Percentiles rank a stretch among this genome's conserved stretches.
These are phyloP conservation scores for Trichomycterus rosablanca DNA, from an alignment of 2,113 vertebrate genomes.

Conservation along the genomic window DNA sequence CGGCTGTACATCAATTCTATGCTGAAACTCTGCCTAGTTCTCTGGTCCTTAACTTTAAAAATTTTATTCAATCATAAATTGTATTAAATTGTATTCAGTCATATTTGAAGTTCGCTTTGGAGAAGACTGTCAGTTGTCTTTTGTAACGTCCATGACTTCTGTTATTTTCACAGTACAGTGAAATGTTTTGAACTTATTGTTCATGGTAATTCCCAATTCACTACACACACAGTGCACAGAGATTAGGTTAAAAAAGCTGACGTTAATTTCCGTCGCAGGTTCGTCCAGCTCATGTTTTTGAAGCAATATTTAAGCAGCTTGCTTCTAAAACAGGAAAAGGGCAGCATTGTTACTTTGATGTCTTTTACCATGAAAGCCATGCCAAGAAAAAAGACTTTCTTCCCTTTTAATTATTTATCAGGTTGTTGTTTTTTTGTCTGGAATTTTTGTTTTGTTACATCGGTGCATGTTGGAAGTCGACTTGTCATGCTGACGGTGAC, in stretches of 20 bases:
- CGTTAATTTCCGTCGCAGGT: not conserved
- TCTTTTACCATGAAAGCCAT: not conserved
- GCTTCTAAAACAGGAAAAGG: not conserved
- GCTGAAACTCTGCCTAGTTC: too few relatives aligned
- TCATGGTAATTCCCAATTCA: too few relatives aligned
- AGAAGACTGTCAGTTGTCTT: too few relatives aligned
- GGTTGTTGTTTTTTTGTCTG: not conserved
- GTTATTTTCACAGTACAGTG: too few relatives aligned
- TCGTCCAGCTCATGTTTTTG: not conserved
- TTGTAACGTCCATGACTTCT: too few relatives aligned
- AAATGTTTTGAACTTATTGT: too few relatives aligned
- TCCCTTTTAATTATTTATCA: not conserved
- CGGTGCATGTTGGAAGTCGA: not conserved
- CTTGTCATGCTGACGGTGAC: not conserved
- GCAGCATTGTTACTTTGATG: constrained; percentile 13
- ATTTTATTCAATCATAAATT: too few relatives aligned
- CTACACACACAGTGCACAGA: not conserved
- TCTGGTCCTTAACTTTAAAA: too few relatives aligned
- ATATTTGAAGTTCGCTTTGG: too few relatives aligned
- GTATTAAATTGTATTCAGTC: too few relatives aligned
- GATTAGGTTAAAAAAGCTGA: not conserved
- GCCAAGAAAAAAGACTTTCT: constrained; percentile 8
- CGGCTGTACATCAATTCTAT: too few relatives aligned
- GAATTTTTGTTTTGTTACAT: constrained; percentile 4
- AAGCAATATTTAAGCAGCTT: not conserved